A percentile compares a stretch with the other conserved stretches of the same genome.
phyloP scores from a whole-genome alignment of 2,888 invertebrate species.

The Sesamia inferens region DNA sequence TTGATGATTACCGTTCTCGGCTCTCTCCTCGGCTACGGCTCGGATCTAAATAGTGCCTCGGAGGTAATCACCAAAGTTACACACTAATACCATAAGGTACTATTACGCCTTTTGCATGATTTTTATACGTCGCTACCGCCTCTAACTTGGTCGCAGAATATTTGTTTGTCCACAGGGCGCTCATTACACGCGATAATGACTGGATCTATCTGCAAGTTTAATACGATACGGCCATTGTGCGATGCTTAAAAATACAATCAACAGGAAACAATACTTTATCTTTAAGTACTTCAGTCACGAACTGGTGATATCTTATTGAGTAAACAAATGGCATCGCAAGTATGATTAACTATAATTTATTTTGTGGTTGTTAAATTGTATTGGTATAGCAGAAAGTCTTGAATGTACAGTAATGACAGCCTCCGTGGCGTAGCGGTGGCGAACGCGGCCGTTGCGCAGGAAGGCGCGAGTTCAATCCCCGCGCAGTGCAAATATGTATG shows the following conservation, averaged over 20 bases:
- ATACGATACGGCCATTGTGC: conserved; percentile 69
- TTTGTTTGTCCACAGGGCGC: conserved; percentile 65
- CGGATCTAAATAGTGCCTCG: no score
- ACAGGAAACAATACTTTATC: conserved; percentile 61
- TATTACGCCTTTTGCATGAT: neutral
- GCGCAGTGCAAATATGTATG: no score
- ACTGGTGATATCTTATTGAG: conserved; percentile 49
- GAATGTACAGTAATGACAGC: no score
- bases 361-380: conserved; percentile 24
- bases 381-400: neutral
- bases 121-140: conserved; percentile 35
- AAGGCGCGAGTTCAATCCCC: no score
- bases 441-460: no score
- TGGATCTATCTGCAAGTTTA: conserved; percentile 79
- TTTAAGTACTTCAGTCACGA: conserved; percentile 56
- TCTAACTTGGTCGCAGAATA: conserved; percentile 7
- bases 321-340: conserved; percentile 50
- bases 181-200: conserved; percentile 81
- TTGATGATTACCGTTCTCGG: no score
- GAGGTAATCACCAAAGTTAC: no score
- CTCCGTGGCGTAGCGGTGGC: no score
- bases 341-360: conserved; percentile 46
- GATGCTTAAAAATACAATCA: conserved; percentile 61
- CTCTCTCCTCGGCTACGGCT: no score
- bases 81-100: no score